A percentile compares a stretch with the other conserved stretches of the same genome.
These are phyloP conservation scores for Cataglyphis hispanica DNA, from an alignment of 1,140 invertebrate species.

Conservation along the genomic window DNA sequence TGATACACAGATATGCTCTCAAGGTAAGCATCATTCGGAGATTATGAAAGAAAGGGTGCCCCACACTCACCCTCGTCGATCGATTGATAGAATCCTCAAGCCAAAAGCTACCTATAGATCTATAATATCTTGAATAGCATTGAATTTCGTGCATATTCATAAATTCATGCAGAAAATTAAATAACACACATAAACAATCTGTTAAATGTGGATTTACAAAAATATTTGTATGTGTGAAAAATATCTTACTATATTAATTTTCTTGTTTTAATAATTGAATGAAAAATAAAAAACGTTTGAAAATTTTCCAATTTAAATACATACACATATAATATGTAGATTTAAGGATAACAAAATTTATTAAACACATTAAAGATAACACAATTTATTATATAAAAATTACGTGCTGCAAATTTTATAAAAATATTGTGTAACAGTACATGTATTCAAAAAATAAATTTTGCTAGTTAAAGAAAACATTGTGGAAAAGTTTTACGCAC, in stretches of 20 bases:
- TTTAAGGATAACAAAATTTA: neutral
- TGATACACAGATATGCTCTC: conserved; percentile 65
- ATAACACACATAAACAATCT: neutral
- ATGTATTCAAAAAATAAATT: too few species aligned
- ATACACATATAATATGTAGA: neutral
- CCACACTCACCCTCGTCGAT: conserved; percentile 37
- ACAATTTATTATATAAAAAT: too few species aligned
- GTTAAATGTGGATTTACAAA: neutral
- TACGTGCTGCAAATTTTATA: too few species aligned
- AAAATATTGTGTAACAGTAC: too few species aligned
- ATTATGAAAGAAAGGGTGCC: conserved; percentile 69
- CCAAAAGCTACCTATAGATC: conserved; percentile 14
- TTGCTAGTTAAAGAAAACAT: too few species aligned
- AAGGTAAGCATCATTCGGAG: conserved; percentile 67
- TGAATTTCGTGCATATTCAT: conserved; percentile 6
- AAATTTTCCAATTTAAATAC: neutral
- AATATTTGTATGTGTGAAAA: neutral
- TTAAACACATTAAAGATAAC: too few species aligned
- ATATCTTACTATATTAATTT: neutral
- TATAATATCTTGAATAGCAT: conserved; percentile 29
- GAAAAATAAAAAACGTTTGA: neutral
- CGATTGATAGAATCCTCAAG: conserved; percentile 45
- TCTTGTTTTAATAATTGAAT: neutral
- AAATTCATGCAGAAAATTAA: conserved; percentile 12
- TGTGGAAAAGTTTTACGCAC: too few species aligned